These are phyloP conservation scores for Hyposoter didymator DNA, from an alignment of 2,888 invertebrate species.

Conservation along the genomic window DNA sequence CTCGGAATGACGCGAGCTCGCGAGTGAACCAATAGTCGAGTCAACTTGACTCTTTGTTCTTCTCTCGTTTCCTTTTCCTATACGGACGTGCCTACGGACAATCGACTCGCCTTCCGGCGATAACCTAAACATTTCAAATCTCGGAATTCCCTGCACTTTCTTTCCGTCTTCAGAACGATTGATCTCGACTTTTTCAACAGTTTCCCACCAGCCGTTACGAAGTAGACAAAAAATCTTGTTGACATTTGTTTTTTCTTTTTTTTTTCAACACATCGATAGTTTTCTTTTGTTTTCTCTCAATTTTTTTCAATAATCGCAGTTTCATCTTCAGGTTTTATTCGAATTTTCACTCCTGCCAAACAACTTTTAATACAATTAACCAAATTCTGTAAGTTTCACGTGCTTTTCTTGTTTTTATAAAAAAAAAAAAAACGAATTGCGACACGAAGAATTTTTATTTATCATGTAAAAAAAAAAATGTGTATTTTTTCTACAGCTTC, in stretches of 20 bases:
- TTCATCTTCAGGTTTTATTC: not conserved
- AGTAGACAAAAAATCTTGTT: not conserved
- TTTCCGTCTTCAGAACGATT: not conserved
- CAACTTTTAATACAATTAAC: not conserved
- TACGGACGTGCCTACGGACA: not conserved
- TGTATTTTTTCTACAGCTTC: not conserved
- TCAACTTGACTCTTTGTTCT: not conserved
- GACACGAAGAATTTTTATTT: not conserved
- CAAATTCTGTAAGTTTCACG: not conserved
- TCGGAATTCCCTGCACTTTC: not conserved
- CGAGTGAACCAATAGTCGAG: too few species aligned
- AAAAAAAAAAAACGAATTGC: not conserved
- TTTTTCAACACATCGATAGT: not conserved
- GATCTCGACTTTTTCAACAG: not conserved
- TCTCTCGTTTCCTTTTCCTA: not conserved
- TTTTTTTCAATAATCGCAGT: not conserved
- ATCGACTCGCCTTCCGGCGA: not conserved
- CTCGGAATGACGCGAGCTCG: not conserved
- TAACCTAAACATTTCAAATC: not conserved
- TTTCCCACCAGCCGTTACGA: not conserved
- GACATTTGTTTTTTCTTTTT: not conserved
- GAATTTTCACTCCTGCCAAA: not conserved
- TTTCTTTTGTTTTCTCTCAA: not conserved
- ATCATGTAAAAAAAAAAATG: not conserved
- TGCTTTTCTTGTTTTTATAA: not conserved